A percentile compares a stretch with the other conserved stretches of the same genome.
Conservation (phyloP, 2,888 invertebrate species). For the Macrophya alboannulata region DNA sequence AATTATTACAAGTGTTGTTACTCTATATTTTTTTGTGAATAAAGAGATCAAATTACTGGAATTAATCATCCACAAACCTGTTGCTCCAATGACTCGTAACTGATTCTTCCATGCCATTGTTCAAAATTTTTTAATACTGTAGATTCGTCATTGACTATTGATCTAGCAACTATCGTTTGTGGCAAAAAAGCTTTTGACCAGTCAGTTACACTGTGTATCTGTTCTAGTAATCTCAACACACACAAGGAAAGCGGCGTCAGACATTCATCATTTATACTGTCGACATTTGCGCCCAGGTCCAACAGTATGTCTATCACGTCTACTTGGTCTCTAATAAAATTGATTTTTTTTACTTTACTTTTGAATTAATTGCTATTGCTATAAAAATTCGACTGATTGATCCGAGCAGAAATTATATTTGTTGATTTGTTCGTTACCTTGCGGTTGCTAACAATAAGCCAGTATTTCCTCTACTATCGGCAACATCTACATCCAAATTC, state of each 20-base stretch:
- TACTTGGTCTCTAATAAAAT: constrained; percentile 72
- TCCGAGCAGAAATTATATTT: background rate
- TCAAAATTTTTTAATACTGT: background rate
- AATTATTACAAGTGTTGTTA: background rate
- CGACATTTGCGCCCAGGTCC: constrained; percentile 81
- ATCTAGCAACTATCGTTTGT: background rate
- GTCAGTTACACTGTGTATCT: constrained; percentile 66
- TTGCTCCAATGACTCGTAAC: constrained; percentile 37
- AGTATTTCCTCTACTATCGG: constrained; percentile 82
- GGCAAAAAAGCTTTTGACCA: constrained; percentile 75
- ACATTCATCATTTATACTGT: constrained; percentile 82
- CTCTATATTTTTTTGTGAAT: background rate
- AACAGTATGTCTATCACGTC: constrained; percentile 79
- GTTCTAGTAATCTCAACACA: constrained; percentile 79
- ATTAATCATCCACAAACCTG: constrained; percentile 21
- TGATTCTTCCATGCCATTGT: constrained; percentile 46
- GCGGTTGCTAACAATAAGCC: constrained; percentile 82
- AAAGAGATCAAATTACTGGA: background rate
- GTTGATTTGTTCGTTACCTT: constrained; percentile 65
- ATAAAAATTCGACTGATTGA: background rate
- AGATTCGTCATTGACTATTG: background rate
- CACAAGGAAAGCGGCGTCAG: constrained; percentile 81
- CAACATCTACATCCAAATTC: constrained; percentile 80
- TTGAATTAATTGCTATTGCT: background rate
- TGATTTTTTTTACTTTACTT: background rate